phyloP scores from a whole-genome alignment of 1,140 invertebrate species.

The Heliconius hermathena region DNA sequence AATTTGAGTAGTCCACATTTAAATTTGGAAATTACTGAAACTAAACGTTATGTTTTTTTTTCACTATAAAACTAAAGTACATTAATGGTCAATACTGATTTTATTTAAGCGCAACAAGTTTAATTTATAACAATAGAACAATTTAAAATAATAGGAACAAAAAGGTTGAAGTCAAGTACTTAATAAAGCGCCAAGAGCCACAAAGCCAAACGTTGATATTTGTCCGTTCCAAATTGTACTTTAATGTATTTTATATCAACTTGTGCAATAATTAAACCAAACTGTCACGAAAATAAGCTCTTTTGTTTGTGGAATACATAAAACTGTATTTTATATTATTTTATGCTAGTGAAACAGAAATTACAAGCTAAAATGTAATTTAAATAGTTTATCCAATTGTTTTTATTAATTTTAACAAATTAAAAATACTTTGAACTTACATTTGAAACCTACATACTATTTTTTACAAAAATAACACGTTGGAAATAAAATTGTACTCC shows the following conservation, averaged over 20 bases:
- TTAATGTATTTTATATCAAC: slow-evolving; percentile 9
- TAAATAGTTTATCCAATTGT: neutral
- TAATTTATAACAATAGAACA: neutral
- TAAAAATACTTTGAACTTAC: no score
- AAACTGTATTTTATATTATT: neutral
- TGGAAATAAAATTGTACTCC: neutral
- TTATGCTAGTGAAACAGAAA: neutral
- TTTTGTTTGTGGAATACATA: neutral
- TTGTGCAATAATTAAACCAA: slow-evolving; percentile 3
- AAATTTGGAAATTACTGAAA: neutral
- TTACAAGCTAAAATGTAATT: neutral
- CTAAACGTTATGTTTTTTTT: no score
- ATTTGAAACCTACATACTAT: no score
- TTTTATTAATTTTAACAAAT: no score
- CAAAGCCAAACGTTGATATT: slow-evolving; percentile 2
- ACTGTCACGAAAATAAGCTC: neutral
- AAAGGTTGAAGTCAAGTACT: neutral
- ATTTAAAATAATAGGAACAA: neutral
- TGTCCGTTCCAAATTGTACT: neutral
- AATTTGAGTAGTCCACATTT: neutral
- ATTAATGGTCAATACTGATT: neutral
- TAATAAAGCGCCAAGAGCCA: neutral
- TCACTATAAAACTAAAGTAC: no score
- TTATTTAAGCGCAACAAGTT: neutral
- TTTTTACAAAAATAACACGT: neutral